Base-by-base conservation (phyloP, 2,113 vertebrate species). In the Sialia sialis region DNA sequence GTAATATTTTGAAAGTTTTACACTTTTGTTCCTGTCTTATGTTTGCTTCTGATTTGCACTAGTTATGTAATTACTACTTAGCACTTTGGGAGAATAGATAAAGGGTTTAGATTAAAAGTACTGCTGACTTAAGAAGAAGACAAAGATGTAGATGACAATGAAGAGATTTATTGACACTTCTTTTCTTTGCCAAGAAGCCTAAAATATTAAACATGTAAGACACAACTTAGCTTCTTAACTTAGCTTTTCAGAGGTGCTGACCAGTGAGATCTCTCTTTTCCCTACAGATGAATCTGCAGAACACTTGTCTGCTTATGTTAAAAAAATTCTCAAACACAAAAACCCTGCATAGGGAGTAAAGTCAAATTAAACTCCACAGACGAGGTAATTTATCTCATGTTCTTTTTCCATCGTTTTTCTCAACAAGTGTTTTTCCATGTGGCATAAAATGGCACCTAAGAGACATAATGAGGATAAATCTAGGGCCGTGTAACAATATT, bases 401-500 rank as follows among this genome's bases (percentile, higher is more conserved):
- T 92, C 16, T 3, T 82, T 84, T 82, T 36, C 39, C 17, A 17
- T 67, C 16, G 9, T 84, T 51, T 86, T 81, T 88, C 59, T 80
- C 0, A 0, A 27, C 56, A 25, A 67, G 12, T 92, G 22, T 74
- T 93, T 90, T 90, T 86, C 76, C 30, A 62, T 22, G 25, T 84
- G 66, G 69, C 43, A 44, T 52, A 54, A 87, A 97, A 78, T 56
- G 25, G 30, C 34, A 64, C 48, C 60, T 74, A 78, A 48, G 90
- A 92, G 60, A 62, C 43, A 56, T 20, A 88, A 80, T 52, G 72
- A 92, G 80, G 56, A 81, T 72, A 90, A 72, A 89, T 81, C 43
- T 75, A 29, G 36, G 58, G 46, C 51, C 34, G 1, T 26, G 48
- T 75, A 78, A 70, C 56, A 21, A 16, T 84, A 72, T 93, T 92